Evolutionary conservation across 2,113 vertebrate species (phyloP).

Genomic region (Andinoacara biseriatus): DNA sequence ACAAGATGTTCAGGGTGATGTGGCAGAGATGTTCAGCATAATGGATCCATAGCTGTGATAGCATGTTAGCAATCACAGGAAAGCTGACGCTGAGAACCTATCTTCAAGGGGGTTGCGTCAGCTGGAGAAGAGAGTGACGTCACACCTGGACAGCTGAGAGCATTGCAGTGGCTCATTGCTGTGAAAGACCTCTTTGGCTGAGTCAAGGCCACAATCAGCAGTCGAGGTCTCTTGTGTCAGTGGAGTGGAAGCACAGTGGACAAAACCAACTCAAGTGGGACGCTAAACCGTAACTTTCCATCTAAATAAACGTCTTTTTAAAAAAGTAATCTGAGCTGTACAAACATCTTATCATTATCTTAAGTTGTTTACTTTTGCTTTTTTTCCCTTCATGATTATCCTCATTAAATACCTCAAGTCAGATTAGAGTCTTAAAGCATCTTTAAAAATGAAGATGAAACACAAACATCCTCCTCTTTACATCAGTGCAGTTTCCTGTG

Average conservation of each 20-base stretch:
- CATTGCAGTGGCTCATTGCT: conserved; percentile 33
- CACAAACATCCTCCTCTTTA: conserved; percentile 2
- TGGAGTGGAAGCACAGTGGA: not conserved
- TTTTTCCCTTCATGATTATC: not conserved
- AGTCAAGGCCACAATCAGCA: conserved; percentile 21
- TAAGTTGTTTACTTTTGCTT: not conserved
- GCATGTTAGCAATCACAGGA: conserved; percentile 24
- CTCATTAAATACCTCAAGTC: not conserved
- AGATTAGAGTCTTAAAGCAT: not conserved
- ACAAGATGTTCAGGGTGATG: conserved; percentile 8
- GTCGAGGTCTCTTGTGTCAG: conserved; percentile 11
- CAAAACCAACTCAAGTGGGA: not conserved
- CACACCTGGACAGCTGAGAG: conserved; percentile 44
- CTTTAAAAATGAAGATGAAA: not conserved
- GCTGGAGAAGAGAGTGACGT: conserved; percentile 47
- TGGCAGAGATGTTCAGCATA: conserved; percentile 14
- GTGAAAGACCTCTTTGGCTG: conserved; percentile 38
- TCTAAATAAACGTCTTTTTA: not conserved
- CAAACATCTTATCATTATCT: not conserved
- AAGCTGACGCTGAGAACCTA: conserved; percentile 42
- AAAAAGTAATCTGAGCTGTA: not conserved
- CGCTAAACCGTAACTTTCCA: not conserved
- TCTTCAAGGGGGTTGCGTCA: conserved; percentile 63
- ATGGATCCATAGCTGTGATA: conserved; percentile 23
- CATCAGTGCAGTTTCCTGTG: conserved; percentile 32